Conservation (phyloP, 1,140 invertebrate species). For the Oscheius sp. region DNA sequence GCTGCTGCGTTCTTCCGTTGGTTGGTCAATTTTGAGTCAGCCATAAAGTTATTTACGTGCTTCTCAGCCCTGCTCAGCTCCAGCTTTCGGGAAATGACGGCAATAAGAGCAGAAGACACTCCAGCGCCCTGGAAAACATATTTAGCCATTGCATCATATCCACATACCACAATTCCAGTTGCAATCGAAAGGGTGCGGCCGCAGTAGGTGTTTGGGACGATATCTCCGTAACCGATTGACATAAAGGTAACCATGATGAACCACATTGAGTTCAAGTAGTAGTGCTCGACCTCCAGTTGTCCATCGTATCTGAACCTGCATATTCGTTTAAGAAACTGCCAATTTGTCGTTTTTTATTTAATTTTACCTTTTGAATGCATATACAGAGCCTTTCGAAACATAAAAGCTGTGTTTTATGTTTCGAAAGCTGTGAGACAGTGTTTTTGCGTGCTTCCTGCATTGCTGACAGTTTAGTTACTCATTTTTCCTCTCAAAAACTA, state of each 20-base stretch:
- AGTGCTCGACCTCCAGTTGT: slow-evolving; percentile 60
- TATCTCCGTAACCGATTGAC: slow-evolving; percentile 60
- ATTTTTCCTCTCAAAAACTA: too few relatives aligned
- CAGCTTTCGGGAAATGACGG: slow-evolving; percentile 60
- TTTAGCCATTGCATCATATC: background rate
- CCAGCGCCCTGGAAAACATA: slow-evolving; percentile 54
- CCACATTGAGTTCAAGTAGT: slow-evolving; percentile 67
- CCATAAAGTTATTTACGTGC: slow-evolving; percentile 62
- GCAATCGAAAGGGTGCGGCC: slow-evolving; percentile 55
- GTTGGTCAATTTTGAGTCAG: slow-evolving; percentile 61
- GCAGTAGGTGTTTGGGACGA: slow-evolving; percentile 57
- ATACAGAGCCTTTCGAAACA: too few relatives aligned
- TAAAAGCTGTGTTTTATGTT: too few relatives aligned
- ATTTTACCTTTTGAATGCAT: too few relatives aligned
- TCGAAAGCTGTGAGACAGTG: too few relatives aligned
- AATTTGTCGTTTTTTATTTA: background rate
- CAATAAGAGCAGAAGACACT: slow-evolving; percentile 59
- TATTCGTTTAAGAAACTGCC: background rate
- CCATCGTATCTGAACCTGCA: slow-evolving; percentile 46
- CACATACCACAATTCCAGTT: slow-evolving; percentile 57
- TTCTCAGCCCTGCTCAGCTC: slow-evolving; percentile 59
- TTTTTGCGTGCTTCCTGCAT: too few relatives aligned
- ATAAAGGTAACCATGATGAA: slow-evolving; percentile 64
- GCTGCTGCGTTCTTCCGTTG: slow-evolving; percentile 66
- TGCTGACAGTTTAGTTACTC: too few relatives aligned